These are phyloP conservation scores for Epinephelus awoara DNA, from an alignment of 2,797 vertebrate species.

Conservation along the genomic window DNA sequence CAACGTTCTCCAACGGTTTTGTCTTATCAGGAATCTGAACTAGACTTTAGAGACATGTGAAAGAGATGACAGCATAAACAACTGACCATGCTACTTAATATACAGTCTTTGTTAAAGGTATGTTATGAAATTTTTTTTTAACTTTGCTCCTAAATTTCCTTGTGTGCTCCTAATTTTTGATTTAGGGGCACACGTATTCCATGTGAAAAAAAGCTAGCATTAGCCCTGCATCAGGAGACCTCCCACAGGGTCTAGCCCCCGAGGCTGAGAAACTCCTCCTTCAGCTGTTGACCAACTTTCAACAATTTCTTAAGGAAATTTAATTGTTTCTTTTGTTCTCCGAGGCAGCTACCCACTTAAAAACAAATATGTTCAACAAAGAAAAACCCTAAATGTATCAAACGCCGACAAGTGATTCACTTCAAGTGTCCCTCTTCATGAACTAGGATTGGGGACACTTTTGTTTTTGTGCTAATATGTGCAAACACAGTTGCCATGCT, in stretches of 20 bases:
- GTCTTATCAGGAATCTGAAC: too few species aligned
- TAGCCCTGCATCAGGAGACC: too few species aligned
- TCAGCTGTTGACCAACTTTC: not conserved
- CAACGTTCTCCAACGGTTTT: too few species aligned
- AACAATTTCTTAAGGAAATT: not conserved
- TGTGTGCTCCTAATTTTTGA: too few species aligned
- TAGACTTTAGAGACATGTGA: too few species aligned
- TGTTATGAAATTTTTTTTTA: too few species aligned
- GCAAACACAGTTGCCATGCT: slow-evolving; percentile 74
- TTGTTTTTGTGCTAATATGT: slow-evolving; percentile 63
- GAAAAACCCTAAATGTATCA: slow-evolving; percentile 18
- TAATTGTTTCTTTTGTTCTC: not conserved
- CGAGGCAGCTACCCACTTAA: not conserved
- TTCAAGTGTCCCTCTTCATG: slow-evolving; percentile 29
- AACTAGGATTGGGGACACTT: slow-evolving; percentile 33
- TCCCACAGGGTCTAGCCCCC: not conserved
- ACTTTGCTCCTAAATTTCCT: too few species aligned
- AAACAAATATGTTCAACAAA: slow-evolving; percentile 21
- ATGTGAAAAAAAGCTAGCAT: too few species aligned
- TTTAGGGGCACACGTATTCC: too few species aligned
- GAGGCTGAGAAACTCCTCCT: not conserved
- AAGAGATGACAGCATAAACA: too few species aligned
- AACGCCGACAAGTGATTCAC: slow-evolving; percentile 24
- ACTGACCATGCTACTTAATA: too few species aligned
- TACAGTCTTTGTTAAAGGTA: too few species aligned